phyloP scores from a whole-genome alignment of 2,888 invertebrate species.

The Apoderus coryli region DNA sequence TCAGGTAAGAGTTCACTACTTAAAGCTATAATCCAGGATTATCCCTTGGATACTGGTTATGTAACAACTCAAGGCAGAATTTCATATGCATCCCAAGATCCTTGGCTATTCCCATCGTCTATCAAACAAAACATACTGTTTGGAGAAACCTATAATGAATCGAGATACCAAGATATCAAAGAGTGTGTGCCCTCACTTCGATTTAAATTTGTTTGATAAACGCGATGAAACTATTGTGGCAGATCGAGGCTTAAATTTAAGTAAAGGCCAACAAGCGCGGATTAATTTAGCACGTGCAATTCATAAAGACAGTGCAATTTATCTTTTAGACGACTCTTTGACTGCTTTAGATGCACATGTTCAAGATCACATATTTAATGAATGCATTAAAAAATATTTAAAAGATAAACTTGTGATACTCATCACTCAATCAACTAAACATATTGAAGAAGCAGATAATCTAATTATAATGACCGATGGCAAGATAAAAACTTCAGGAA shows the following conservation, averaged over 20 bases:
- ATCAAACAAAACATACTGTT: slow-evolving; percentile 68
- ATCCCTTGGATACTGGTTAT: slow-evolving; percentile 28
- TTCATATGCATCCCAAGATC: slow-evolving; percentile 45
- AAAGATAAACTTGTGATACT: slow-evolving; percentile 52
- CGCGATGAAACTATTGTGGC: slow-evolving; percentile 71
- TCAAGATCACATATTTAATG: slow-evolving; percentile 68
- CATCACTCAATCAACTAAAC: slow-evolving; percentile 54
- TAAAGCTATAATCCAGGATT: slow-evolving; percentile 32
- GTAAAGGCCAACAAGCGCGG: slow-evolving; percentile 72
- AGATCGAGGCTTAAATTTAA: slow-evolving; percentile 54
- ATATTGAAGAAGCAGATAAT: slow-evolving; percentile 36
- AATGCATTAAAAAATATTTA: slow-evolving; percentile 49
- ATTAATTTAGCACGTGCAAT: slow-evolving; percentile 73
- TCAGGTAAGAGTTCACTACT: slow-evolving; percentile 43
- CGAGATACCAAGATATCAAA: slow-evolving; percentile 22
- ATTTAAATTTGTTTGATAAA: slow-evolving; percentile 56
- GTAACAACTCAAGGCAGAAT: slow-evolving; percentile 35
- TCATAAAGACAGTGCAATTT: slow-evolving; percentile 69
- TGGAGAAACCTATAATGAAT: slow-evolving; percentile 43
- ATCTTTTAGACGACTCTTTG: slow-evolving; percentile 74
- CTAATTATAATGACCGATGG: slow-evolving; percentile 29
- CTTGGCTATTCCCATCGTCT: slow-evolving; percentile 43
- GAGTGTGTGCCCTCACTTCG: slow-evolving; percentile 52
- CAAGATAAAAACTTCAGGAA: slow-evolving; percentile 41
- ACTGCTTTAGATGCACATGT: slow-evolving; percentile 83